Conservation (phyloP, 2,797 vertebrate genomes). For the Amniataba percoides region DNA sequence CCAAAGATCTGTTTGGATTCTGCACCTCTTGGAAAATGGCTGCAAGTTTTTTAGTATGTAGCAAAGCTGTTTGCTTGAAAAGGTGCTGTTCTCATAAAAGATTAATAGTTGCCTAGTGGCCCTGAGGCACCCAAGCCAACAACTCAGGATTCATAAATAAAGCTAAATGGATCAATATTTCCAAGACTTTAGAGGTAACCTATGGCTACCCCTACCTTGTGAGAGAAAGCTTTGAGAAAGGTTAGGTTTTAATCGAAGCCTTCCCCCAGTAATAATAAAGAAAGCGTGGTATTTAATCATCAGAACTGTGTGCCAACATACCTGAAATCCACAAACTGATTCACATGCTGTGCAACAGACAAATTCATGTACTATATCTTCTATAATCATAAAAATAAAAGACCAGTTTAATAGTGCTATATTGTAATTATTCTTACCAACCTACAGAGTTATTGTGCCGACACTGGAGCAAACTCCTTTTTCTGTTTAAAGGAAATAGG, state of each 20-base stretch:
- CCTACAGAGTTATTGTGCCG: constrained; percentile 24
- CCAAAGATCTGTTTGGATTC: constrained; percentile 40
- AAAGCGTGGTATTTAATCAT: constrained; percentile 71
- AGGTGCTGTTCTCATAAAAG: constrained; percentile 79
- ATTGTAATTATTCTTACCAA: constrained; percentile 20
- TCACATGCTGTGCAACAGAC: constrained; percentile 32
- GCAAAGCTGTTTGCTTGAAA: constrained; percentile 79
- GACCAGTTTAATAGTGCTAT: constrained; percentile 21
- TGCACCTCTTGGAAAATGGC: constrained; percentile 41
- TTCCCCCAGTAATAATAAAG: constrained; percentile 69
- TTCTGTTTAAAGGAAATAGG: constrained; percentile 31
- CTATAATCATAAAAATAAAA: constrained; percentile 33
- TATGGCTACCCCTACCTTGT: constrained; percentile 73
- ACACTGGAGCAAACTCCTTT: constrained; percentile 10
- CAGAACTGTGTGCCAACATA: constrained; percentile 26
- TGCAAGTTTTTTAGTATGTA: constrained; percentile 63
- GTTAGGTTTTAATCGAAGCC: constrained; percentile 80
- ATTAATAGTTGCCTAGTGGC: constrained; percentile 85
- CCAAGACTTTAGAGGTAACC: constrained; percentile 80
- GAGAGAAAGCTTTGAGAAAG: constrained; percentile 78
- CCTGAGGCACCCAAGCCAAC: constrained; percentile 80
- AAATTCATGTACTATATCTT: constrained; percentile 9
- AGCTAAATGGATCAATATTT: constrained; percentile 87
- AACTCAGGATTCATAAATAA: constrained; percentile 86
- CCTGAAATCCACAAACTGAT: constrained; percentile 40